Percentiles rank a stretch among this genome's conserved stretches.
phyloP scores from a whole-genome alignment of 2,113 vertebrate species.

The Myocastor coypus region DNA sequence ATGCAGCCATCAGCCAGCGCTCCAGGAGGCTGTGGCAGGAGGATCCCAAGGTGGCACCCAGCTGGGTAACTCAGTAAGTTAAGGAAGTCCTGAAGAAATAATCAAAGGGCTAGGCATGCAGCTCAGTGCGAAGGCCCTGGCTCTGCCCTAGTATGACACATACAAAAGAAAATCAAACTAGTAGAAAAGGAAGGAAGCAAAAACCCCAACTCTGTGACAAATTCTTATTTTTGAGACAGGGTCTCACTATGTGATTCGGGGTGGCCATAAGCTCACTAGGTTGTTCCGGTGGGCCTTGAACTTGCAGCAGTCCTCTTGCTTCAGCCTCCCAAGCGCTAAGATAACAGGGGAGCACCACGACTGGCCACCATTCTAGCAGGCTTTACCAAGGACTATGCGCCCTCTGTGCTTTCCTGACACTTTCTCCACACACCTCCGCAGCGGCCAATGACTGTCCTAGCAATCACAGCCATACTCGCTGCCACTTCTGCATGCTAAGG shows the following conservation, averaged over 20 bases:
- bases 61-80: neutral
- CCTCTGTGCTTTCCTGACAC: neutral
- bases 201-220: neutral
- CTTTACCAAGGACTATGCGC: neutral
- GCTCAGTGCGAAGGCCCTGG: neutral
- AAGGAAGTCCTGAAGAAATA: neutral
- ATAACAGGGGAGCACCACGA: neutral
- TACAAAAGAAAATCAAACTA: neutral
- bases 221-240: neutral
- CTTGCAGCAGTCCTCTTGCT: neutral
- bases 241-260: neutral
- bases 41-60: neutral
- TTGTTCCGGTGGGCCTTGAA: neutral
- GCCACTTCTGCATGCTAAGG: neutral
- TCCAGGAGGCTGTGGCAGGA: neutral
- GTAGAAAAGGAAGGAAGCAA: neutral
- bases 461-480: neutral
- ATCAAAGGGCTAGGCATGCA: neutral
- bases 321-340: neutral
- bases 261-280: neutral
- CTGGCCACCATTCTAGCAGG: too few relatives aligned
- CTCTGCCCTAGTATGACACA: neutral
- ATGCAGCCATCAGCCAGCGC: neutral
- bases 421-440: neutral
- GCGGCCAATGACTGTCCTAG: neutral